Base-by-base conservation (phyloP, 2,113 vertebrate species). In the Alectura lathami region DNA sequence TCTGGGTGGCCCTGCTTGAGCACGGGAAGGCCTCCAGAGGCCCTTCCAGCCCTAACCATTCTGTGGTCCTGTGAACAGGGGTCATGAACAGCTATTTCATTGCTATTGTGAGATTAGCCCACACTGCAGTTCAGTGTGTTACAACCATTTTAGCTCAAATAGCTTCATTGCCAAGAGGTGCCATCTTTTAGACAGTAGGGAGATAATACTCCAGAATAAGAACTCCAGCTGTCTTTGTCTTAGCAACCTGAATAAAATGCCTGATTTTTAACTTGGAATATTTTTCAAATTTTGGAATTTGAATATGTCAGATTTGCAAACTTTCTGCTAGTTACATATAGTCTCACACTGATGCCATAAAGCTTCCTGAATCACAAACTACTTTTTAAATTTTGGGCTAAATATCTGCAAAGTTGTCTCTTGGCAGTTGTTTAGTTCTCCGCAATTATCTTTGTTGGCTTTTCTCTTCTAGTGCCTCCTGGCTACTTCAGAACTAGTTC, bases 101-200 rank as follows among this genome's bases (percentile, higher is more conserved):
- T 92, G 86, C 84, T 66, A 82, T 22, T 75, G 66, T 73, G 80
- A 92, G 83, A 84, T 67, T 11, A 94, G 69, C 80, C 88, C 51
- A 47, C 72, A 40, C 60, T 67, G 54, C 32, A 66, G 15, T 86
- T 88, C 66, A 87, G 64, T 21, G 47, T 81, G 66, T 83, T 94
- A 38, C 92, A 88, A 83, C 90, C 54, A 74, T 72, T 90, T 91
- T 47, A 72, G 93, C 69, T 86, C 83, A 92, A 96, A 86, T 75
- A 89, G 27, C 5, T 2, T 81, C 77, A 78, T 53, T 90, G 76
- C 60, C 60, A 81, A 69, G 76, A 88, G 64, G 59, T 83, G 54
- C 83, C 17, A 40, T 78, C 73, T 78, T 86, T 86, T 72, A 83
- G 73, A 50, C 48, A 50, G 24, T 1, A 51, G 43, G 47, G 32